phyloP scores from a whole-genome alignment of 2,888 invertebrate species.

The Balanococcus diminutus region DNA sequence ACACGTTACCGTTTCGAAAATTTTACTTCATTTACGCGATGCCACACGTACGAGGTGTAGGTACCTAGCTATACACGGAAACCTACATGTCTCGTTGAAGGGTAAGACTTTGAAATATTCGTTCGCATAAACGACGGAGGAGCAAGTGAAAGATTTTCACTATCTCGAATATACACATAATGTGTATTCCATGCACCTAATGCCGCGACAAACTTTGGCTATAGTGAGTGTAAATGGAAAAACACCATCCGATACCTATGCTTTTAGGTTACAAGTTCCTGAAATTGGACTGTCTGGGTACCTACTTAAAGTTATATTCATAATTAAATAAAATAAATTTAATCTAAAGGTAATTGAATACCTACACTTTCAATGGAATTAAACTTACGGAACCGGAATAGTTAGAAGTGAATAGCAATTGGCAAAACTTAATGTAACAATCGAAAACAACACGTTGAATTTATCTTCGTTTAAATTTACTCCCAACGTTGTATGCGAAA shows the following conservation, averaged over 20 bases:
- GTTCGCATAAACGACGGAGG: not conserved
- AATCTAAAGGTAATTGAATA: conserved; percentile 26
- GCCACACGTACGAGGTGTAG: not conserved
- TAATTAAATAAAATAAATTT: conserved; percentile 16
- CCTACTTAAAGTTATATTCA: not conserved
- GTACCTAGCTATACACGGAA: not conserved
- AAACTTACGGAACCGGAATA: conserved; percentile 11
- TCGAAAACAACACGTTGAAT: not conserved
- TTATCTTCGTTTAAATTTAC: not conserved
- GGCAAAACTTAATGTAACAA: not conserved
- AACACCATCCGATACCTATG: too few relatives aligned
- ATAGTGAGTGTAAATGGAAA: not conserved
- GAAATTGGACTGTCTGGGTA: not conserved
- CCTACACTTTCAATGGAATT: conserved; percentile 13
- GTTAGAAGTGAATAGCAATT: not conserved
- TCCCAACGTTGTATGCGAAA: not conserved
- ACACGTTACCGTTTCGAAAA: conserved; percentile 30
- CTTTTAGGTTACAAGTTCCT: too few relatives aligned
- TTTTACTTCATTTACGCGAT: not conserved
- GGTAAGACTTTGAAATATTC: conserved; percentile 28
- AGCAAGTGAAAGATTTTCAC: not conserved
- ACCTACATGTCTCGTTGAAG: not conserved
- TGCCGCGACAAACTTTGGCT: not conserved
- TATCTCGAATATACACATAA: not conserved
- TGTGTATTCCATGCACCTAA: not conserved